Base-by-base conservation (phyloP, 2,113 vertebrate species). In the Syngnathus scovelli region DNA sequence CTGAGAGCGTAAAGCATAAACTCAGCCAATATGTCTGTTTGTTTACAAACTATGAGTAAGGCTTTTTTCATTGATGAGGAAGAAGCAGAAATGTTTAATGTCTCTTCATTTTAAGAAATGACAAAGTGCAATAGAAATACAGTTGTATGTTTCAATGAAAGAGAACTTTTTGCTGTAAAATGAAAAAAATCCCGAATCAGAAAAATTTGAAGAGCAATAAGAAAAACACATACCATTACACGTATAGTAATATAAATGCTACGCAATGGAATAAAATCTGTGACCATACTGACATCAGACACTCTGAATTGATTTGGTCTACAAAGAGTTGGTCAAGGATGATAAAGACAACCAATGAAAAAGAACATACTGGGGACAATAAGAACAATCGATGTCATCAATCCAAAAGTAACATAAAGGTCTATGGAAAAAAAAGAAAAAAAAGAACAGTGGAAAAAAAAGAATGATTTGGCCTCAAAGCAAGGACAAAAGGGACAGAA, bases 401-500 rank as follows among this genome's bases (percentile, higher is more conserved):
- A 58, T 58, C 55, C 13, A 58, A 36, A 58, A 36, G 55, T 36
- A 58, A 58, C 27, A 58, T 13, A 21, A 5, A 16, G 21, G 11
- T 27, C 54, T 55, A 15, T 33, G 18, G 3, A 23, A 43, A 62
- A 23, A 41, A 23, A 56, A 43, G 15, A 39, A 39, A 23, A 56
- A 43, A 23, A 39, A 39, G 58, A 43, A 33, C 13, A 63, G 61
- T 64, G 55, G 52, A 68, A 78, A 77, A 69, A 56, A 70, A 48
- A 64, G 49, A 67, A 63, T 23, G 7, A 51, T 67, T 56, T 75
- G 74, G 64, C 72, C 71, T 73, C 60, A 81, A 70, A 85, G 79
- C 72, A 85, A 86, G 84, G 81, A 71, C 83, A 71, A 69, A 67
- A 38, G 78, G 78, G 82, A 80, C 77, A 72, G 56, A 66, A 76